Conservation (phyloP, 2,797 vertebrate species). For the Urocyon cinereoargenteus region DNA sequence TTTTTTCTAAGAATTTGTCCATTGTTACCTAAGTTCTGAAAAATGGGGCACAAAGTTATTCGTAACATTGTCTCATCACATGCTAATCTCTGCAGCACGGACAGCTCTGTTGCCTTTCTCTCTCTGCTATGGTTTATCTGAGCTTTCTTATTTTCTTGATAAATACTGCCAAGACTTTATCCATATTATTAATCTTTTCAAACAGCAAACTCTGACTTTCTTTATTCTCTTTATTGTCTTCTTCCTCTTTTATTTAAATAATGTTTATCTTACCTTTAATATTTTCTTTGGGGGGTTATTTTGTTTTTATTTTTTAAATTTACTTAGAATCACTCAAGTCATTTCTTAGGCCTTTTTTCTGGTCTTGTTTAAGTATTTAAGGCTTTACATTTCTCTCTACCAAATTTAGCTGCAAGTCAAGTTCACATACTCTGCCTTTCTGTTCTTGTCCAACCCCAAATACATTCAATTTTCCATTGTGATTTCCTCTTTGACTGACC, state of each 20-base stretch:
- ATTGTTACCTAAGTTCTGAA: conserved; percentile 1
- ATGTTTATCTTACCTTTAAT: neutral
- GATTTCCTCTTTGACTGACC: neutral
- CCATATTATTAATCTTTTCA: neutral
- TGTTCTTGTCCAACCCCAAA: neutral
- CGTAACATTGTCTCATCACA: neutral
- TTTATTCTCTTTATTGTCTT: neutral
- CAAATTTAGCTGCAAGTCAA: neutral
- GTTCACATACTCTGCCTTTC: neutral
- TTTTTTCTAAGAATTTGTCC: neutral
- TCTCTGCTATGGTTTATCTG: neutral
- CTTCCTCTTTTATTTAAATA: neutral
- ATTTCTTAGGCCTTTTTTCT: neutral
- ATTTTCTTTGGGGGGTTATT: neutral
- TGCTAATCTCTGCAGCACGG: neutral
- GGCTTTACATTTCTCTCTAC: neutral
- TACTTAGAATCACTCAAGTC: neutral
- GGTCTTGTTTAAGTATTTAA: neutral
- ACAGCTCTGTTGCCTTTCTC: neutral
- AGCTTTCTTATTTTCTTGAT: neutral
- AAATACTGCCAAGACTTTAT: neutral
- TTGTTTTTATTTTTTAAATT: neutral
- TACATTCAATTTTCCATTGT: neutral
- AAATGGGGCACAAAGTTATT: neutral
- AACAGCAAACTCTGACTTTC: neutral